Evolutionary conservation across 2,888 invertebrate species (phyloP), one percentile per base, ranked within the genome.

Genomic region (Macaria notata): DNA sequence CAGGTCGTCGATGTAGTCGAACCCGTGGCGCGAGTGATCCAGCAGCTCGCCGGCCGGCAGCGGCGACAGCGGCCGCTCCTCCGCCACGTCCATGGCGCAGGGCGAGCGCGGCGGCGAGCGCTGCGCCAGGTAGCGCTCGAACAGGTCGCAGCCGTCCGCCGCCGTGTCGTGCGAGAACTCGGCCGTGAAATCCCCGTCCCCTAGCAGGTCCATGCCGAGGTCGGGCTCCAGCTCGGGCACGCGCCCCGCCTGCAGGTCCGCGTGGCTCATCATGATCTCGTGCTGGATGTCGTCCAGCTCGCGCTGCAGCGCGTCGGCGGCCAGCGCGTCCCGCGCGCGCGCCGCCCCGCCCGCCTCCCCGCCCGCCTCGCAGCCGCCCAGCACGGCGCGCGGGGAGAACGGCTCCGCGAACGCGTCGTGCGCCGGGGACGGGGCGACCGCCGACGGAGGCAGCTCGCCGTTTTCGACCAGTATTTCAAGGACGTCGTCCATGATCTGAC

Each of bases 391-490:
- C 31, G 88, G 84, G 0, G 81, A 81, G 64, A 81, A 86, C 7
- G 78, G 65, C 36, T 76, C 75, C 41, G 79, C 51, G 57, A 59
- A 56, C 7, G 58, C 42, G 30, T 57, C 57, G 39, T 57, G 69
- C 29, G 76, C 65, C 31, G 63, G 94, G 93, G 31, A 92, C 31
- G 94, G 92, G 62, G 93, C 94, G 0, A 96, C 97, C 0, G 97
- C 97, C 70, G 97, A 97, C 6, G 97, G 95, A 0, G 98, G 97
- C 56, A 98, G 84, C 77, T 98, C 98, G 8, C 98, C 98, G 79
- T 97, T 97, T 76, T 98, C 96, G 46, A 98, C 98, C 9, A 98
- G 93, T 68, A 98, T 98, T 79, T 98, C 98, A 54, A 98, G 88
- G 0, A 98, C 98, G 83, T 98, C 98, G 76, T 97, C 97, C 73